Conservation (phyloP, 53 echinoderm and acorn worm species). For the Mesocentrotus franciscanus region DNA sequence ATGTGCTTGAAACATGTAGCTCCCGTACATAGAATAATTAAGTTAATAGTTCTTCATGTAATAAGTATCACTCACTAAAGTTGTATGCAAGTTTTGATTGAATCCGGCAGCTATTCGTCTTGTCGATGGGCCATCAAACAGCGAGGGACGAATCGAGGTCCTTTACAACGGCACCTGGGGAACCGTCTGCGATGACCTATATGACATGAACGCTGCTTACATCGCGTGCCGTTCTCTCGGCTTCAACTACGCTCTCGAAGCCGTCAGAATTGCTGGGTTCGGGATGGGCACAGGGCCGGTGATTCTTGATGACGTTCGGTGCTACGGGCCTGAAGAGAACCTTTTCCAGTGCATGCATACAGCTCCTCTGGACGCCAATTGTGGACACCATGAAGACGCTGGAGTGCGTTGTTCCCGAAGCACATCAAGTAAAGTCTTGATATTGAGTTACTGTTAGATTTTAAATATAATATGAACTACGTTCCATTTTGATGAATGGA, state of each 20-base stretch:
- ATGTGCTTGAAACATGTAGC: no score
- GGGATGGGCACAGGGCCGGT: not conserved
- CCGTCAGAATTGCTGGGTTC: not conserved
- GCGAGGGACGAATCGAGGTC: constrained; percentile 34
- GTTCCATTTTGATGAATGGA: not conserved
- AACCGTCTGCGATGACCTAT: constrained; percentile 4
- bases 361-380: not conserved
- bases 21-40: no score
- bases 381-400: constrained; percentile 4
- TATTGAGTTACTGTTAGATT: not conserved
- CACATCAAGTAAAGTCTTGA: not conserved
- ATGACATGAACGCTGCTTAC: not conserved
- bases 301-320: not conserved
- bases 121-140: not conserved
- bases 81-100: not conserved
- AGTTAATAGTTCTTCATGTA: no score
- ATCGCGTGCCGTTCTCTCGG: not conserved
- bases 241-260: not conserved
- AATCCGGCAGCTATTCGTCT: not conserved
- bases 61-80: no score
- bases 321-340: not conserved
- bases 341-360: not conserved
- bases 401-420: not conserved
- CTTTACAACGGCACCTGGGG: constrained; percentile 7
- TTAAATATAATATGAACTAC: not conserved